Base-by-base conservation (phyloP, 2,113 vertebrate genomes). In the Cyanoderma ruficeps region DNA sequence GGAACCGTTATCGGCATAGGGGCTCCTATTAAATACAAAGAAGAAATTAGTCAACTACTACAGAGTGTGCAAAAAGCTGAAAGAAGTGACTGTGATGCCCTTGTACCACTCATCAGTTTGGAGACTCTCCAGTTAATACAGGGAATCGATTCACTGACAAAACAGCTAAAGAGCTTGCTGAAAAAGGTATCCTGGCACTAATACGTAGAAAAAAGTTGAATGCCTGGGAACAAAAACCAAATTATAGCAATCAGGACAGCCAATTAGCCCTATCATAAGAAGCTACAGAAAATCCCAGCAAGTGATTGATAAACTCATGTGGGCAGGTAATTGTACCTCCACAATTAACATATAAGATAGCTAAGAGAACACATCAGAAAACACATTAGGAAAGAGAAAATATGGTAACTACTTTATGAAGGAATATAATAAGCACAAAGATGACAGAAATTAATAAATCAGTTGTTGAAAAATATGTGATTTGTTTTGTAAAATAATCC, bases 41-140 rank as follows among this genome's bases (percentile, higher is more conserved):
- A 31, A 57, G 10, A 76, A 67, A 57, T 67, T 30, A 1, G 6
- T 49, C 13, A 31, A 42, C 35, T 21, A 20, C 42, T 30, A 17
- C 24, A 59, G 24, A 75, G 44, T 35, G 37, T 59, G 44, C 35
- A 86, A 35, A 25, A 50, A 57, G 24, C 42, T 4, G 2, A 11
- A 42, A 67, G 35, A 42, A 76, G 44, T 67, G 52, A 13, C 44
- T 0, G 0, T 25, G 70, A 35, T 4, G 6, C 35, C 20, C 16
- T 31, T 20, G 16, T 17, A 42, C 50, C 35, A 7, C 11, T 41
- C 35, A 35, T 57, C 35, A 9, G 19, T 59, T 16, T 67, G 63
- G 25, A 67, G 52, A 57, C 4, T 31, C 30, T 10, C 23, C 11
- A 35, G 7, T 30, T 50, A 57, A 35, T 21, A 31, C 25, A 76